phyloP scores from a whole-genome alignment of 2,888 invertebrate genomes.

The Tetranychus truncatus region DNA sequence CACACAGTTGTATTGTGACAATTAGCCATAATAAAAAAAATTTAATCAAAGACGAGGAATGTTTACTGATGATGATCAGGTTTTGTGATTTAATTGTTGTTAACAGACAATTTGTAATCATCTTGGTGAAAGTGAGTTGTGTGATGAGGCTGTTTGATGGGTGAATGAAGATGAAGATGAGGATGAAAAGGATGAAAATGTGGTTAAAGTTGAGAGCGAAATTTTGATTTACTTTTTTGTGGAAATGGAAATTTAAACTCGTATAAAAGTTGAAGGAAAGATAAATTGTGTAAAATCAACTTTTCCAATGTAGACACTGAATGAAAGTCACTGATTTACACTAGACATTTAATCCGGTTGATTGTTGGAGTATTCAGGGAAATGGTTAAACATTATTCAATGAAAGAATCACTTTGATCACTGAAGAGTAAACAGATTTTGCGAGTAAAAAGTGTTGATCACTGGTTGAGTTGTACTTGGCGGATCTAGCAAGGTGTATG shows the following conservation, averaged over 20 bases:
- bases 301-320: too few relatives aligned
- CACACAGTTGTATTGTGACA: not conserved
- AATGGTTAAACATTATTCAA: too few relatives aligned
- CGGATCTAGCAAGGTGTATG: too few relatives aligned
- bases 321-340: too few relatives aligned
- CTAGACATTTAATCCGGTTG: too few relatives aligned
- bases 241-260: not conserved
- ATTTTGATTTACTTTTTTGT: not conserved
- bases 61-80: not conserved
- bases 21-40: not conserved
- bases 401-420: too few relatives aligned
- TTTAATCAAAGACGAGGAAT: not conserved
- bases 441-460: too few relatives aligned
- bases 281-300: too few relatives aligned
- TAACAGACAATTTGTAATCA: not conserved
- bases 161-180: not conserved
- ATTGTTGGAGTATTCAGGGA: too few relatives aligned
- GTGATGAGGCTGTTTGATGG: not conserved
- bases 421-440: too few relatives aligned
- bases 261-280: too few relatives aligned
- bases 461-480: too few relatives aligned
- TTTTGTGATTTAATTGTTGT: not conserved
- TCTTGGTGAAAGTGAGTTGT: not conserved
- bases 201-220: not conserved
- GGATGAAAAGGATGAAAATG: not conserved